Conservation (phyloP, 2,888 invertebrate genomes). For the Drosophila mulleri region DNA sequence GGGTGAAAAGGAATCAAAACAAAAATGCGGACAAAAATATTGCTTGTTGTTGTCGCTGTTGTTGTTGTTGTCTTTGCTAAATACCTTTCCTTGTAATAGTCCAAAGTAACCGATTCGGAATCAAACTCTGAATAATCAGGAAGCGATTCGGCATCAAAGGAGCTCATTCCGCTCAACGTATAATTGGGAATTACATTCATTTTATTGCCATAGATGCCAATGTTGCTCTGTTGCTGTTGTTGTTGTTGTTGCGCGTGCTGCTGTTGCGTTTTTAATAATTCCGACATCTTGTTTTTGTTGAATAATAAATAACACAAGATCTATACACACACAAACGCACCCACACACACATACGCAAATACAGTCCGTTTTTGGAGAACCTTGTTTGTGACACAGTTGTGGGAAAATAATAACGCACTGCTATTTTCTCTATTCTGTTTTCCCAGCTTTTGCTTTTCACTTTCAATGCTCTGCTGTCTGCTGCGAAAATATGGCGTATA, state of each 20-base stretch:
- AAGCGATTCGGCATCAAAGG: constrained; percentile 86
- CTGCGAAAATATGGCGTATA: constrained; percentile 62
- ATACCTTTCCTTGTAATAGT: constrained; percentile 86
- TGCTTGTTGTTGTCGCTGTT: constrained; percentile 9
- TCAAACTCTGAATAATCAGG: constrained; percentile 87
- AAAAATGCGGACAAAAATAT: constrained; percentile 61
- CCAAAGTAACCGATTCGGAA: constrained; percentile 86
- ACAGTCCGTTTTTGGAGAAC: constrained; percentile 43
- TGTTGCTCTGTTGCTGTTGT: constrained; percentile 52
- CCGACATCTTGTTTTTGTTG: constrained; percentile 50
- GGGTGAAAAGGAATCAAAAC: constrained; percentile 68
- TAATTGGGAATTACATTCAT: constrained; percentile 77
- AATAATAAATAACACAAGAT: constrained; percentile 45
- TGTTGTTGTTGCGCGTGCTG: constrained; percentile 59
- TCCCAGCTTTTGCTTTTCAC: constrained; percentile 61
- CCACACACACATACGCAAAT: constrained; percentile 13
- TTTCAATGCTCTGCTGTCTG: constrained; percentile 40
- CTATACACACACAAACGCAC: constrained; percentile 19
- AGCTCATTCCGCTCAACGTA: constrained; percentile 86
- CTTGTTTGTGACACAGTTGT: constrained; percentile 54
- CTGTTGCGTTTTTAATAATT: constrained; percentile 54
- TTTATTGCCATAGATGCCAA: constrained; percentile 64
- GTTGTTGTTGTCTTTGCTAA: constrained; percentile 24
- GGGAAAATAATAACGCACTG: constrained; percentile 52
- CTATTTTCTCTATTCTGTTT: constrained; percentile 75